These are phyloP conservation scores for Callochromis pleurospilus DNA, from an alignment of 2,113 vertebrate genomes.

Conservation along the genomic window DNA sequence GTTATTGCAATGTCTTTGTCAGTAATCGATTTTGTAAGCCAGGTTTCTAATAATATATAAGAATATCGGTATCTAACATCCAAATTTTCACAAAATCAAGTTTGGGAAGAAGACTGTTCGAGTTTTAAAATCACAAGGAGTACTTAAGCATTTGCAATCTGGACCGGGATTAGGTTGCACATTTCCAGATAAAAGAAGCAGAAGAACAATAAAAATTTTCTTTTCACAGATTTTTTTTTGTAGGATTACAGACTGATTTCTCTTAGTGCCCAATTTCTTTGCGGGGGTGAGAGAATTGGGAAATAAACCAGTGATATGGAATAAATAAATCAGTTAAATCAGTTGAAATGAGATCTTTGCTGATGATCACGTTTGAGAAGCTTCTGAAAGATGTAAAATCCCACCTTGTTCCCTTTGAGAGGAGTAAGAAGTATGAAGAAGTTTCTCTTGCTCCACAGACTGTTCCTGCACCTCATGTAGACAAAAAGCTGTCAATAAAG, in stretches of 20 bases:
- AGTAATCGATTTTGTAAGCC: accelerated
- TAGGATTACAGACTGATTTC: not conserved
- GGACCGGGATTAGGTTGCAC: accelerated
- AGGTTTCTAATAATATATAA: no score
- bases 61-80: accelerated
- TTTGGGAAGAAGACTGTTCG: no score
- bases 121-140: accelerated
- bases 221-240: not conserved
- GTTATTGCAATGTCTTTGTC: no score
- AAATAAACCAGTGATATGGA: no score
- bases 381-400: no score
- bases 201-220: not conserved
- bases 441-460: no score
- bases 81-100: no score
- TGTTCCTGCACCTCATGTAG: no score
- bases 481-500: not conserved
- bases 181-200: not conserved
- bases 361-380: no score
- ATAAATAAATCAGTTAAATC: no score
- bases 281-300: no score
- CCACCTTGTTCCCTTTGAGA: no score
- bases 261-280: not conserved
- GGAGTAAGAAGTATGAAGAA: not conserved
- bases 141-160: not conserved
- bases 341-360: accelerated